Evolutionary conservation across 2,888 invertebrate genomes (phyloP), one percentile per base, ranked within the genome.

Genomic region (Smittia sp.): DNA sequence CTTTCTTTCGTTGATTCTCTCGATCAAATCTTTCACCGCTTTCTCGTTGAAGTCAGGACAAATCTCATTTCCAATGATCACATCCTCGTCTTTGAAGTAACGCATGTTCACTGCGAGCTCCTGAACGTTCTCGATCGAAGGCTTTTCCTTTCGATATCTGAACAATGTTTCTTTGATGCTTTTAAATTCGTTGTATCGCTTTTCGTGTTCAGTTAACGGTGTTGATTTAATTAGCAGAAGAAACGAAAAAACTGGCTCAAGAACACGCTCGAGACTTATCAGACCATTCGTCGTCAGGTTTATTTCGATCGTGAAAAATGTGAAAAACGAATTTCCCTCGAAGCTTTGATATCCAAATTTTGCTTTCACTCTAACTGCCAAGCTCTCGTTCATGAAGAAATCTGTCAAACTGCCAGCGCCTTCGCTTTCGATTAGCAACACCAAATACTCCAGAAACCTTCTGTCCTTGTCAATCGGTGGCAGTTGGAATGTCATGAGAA

Each of bases 351-450:
- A 87, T 76, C 86, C 20, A 18, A 22, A 3, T 7, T 4, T 13
- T 18, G n/a, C 3, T 18, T 69, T 46, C 67, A 65, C 32, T 65
- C 75, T 25, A 13, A 4, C 46, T 70, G 24, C 41, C 32, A 25
- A 81, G 83, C 81, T 79, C 89, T 88, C 88, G 90, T 78, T 89
- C 88, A 74, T 90, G 86, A 22, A 94, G 83, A 79, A 89, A 92
- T 0, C 91, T 1, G 92, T 85, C 13, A 94, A 82, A 76, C 93
- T 92, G 73, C 93, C 93, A 78, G 88, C 87, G 1, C 95, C 95
- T 80, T 96, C 94, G 80, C 95, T 91, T 0, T 92, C 93, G 2
- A 96, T 81, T 15, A 96, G 80, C 81, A 88, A 89, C 0, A 90
- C 88, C 2, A 96, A 81, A 78, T 94, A 95, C 75, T 90, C 32